Conservation (phyloP, 2,113 vertebrate genomes). For the Nothoprocta perdicaria region DNA sequence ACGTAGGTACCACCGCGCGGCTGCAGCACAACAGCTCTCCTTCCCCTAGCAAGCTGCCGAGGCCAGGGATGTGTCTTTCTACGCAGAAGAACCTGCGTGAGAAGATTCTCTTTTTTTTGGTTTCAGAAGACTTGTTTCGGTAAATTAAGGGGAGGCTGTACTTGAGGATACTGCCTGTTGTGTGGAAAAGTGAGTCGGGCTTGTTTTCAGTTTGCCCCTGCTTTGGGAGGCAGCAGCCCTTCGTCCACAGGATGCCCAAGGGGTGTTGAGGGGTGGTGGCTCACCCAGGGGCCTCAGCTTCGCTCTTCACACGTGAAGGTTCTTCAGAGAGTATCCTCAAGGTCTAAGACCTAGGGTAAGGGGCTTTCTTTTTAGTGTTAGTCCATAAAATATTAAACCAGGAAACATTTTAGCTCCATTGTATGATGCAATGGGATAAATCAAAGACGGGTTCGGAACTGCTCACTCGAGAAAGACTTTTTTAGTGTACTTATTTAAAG, state of each 20-base stretch:
- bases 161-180: not conserved
- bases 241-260: not conserved
- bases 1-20: constrained; percentile 78
- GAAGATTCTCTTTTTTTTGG: not conserved
- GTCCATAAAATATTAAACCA: not conserved
- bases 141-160: not conserved
- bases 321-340: not conserved
- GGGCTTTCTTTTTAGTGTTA: not conserved
- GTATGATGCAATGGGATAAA: not conserved
- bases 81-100: not conserved
- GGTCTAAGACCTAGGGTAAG: not conserved
- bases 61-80: not conserved
- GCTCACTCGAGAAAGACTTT: not conserved
- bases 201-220: not conserved
- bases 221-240: not conserved
- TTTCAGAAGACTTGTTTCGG: not conserved
- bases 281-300: not conserved
- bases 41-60: not conserved
- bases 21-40: not conserved
- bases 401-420: not conserved
- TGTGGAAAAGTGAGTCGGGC: not conserved
- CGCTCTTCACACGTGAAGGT: not conserved
- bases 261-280: not conserved
- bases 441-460: not conserved
- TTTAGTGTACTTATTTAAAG: not conserved